These are phyloP conservation scores for Diachrysia chrysitis DNA, from an alignment of 2,888 invertebrate genomes.

Conservation along the genomic window DNA sequence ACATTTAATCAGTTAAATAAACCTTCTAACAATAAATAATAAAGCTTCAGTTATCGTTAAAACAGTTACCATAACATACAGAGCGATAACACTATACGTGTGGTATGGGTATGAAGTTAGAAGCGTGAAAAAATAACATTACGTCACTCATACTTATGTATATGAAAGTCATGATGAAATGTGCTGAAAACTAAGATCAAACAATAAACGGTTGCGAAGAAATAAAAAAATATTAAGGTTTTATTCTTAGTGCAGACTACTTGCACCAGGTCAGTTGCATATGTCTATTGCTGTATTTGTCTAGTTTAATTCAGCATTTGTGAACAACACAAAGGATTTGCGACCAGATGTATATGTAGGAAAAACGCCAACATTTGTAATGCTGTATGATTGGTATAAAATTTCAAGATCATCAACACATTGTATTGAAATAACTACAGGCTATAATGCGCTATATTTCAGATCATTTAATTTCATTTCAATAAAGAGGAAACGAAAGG, in stretches of 20 bases:
- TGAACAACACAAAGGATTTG: neutral
- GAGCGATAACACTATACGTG: conserved; percentile 61
- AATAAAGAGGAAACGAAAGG: neutral
- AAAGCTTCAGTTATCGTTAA: conserved; percentile 27
- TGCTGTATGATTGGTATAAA: neutral
- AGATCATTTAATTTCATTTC: too few relatives aligned
- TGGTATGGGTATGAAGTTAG: conserved; percentile 55
- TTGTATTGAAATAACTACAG: too few relatives aligned
- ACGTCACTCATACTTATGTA: neutral
- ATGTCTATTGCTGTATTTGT: too few relatives aligned
- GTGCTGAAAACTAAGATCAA: neutral
- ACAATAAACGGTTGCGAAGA: too few relatives aligned
- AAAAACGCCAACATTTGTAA: neutral
- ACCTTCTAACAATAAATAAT: conserved; percentile 26
- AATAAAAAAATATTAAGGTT: too few relatives aligned
- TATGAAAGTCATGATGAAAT: neutral
- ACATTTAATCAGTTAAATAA: neutral
- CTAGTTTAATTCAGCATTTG: neutral
- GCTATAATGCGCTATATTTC: neutral
- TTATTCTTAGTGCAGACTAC: too few relatives aligned
- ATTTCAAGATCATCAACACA: neutral
- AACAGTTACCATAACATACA: conserved; percentile 58
- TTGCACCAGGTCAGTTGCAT: too few relatives aligned
- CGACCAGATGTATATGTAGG: neutral
- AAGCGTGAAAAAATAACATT: neutral